Base-by-base conservation (phyloP, 2,797 vertebrate genomes). In the Buphagus erythrorhynchus region DNA sequence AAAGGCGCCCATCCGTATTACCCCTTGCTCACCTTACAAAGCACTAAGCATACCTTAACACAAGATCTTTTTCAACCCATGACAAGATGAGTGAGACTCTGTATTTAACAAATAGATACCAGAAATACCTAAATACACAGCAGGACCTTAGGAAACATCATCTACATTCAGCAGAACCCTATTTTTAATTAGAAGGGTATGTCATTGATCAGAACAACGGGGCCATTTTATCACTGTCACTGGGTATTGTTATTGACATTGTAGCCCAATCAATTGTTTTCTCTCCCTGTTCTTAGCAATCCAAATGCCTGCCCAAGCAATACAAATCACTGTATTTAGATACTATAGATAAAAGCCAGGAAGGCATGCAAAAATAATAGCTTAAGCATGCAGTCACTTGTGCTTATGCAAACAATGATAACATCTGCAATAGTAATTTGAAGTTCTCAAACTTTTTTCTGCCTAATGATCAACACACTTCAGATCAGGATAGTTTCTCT, bases 151-250 rank as follows among this genome's bases (percentile, higher is more conserved):
- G 38, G 59, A 86, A 88, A 72, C 42, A 86, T 69, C 65, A 81
- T 52, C 91, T 75, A 88, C 74, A 55, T 81, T 87, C 51, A 73
- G 28, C 26, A 85, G 67, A 95, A 88, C 63, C 55, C 51, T 82
- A 61, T 59, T 94, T 96, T 95, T 92, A 91, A 92, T 92, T 95
- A 93, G 86, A 54, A 75, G 59, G 77, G 40, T 82, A 78, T 18
- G 9, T 73, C 86, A 95, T 61, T 85, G 94, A 92, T 92, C 77
- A 66, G 77, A 84, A 71, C 69, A 83, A 86, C 0, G 0, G 61
- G 52, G 25, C 40, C 58, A 69, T 95, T 96, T 93, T 87, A 69
- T 95, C 77, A 82, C 77, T 87, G 86, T 76, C 92, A 73, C 74
- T 78, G 81, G 59, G 55, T 88, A 92, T 62, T 76, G 89, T 85